A percentile compares a stretch with the other conserved stretches of the same genome.
Conservation (phyloP, 2,113 vertebrate genomes). For the Poeciliopsis prolifica region DNA sequence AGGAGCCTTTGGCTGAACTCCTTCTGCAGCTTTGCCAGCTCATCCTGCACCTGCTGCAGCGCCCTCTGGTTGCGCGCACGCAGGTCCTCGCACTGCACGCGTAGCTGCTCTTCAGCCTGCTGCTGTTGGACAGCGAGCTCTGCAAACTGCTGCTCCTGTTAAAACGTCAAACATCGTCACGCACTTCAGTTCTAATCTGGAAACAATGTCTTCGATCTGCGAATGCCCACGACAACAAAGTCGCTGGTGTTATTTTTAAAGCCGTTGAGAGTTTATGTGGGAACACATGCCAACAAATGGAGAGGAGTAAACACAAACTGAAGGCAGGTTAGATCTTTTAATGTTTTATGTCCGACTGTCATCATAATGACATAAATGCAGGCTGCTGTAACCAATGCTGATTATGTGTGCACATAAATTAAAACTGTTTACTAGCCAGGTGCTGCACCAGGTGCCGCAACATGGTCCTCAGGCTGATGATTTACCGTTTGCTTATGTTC, state of each 20-base stretch:
- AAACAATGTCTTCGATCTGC: background rate
- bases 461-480: background rate
- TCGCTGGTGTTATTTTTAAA: background rate
- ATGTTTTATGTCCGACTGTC: background rate
- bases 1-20: slow-evolving; percentile 75
- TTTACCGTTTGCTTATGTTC: slow-evolving; percentile 80
- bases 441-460: background rate
- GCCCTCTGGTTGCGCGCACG: slow-evolving; percentile 57
- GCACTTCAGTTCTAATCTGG: slow-evolving; percentile 2
- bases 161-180: slow-evolving; percentile 15
- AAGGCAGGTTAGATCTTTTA: background rate
- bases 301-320: background rate
- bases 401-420: background rate
- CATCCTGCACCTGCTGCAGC: slow-evolving; percentile 77
- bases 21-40: slow-evolving; percentile 76
- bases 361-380: background rate
- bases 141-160: slow-evolving; percentile 73
- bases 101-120: slow-evolving; percentile 64
- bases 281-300: background rate
- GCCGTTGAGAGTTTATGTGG: too few species aligned
- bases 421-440: too few species aligned
- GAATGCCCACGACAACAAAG: background rate
- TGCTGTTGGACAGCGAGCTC: slow-evolving; percentile 68
- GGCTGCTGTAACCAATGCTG: background rate
- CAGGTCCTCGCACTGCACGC: slow-evolving; percentile 73